phyloP scores from a whole-genome alignment of 2,888 invertebrate species.

The Troides oblongomaculatus region DNA sequence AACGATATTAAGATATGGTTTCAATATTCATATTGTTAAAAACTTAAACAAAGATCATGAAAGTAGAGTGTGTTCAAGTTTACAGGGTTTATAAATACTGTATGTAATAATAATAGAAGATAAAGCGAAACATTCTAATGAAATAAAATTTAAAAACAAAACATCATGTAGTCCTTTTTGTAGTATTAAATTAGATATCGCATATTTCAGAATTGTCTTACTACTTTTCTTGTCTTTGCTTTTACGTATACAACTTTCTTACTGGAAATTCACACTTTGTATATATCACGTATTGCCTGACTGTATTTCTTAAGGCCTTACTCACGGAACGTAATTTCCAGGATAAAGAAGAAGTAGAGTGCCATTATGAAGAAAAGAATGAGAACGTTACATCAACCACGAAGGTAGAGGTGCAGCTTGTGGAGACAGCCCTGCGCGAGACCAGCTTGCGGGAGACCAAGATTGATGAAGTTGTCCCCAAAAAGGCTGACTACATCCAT shows the following conservation, averaged over 20 bases:
- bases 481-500: constrained; percentile 69
- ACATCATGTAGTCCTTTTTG: too few species aligned
- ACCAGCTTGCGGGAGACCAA: constrained; percentile 80
- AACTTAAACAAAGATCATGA: too few species aligned
- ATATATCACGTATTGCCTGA: neutral
- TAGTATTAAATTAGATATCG: too few species aligned
- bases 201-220: too few species aligned
- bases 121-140: too few species aligned
- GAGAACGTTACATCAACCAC: constrained; percentile 55
- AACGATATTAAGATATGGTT: too few species aligned
- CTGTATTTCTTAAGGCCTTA: neutral
- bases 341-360: constrained; percentile 75
- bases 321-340: constrained; percentile 35
- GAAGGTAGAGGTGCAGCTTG: constrained; percentile 58
- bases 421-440: constrained; percentile 48
- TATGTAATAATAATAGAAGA: too few species aligned
- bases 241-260: neutral
- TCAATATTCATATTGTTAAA: too few species aligned
- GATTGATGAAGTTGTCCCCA: constrained; percentile 80
- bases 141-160: too few species aligned
- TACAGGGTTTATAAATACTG: too few species aligned
- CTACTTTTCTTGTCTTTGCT: too few species aligned
- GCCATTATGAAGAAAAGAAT: constrained; percentile 75
- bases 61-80: too few species aligned
- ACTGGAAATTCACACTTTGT: neutral